Evolutionary conservation across 2,888 invertebrate species (phyloP).

Genomic region (Yponomeuta cagnagella): DNA sequence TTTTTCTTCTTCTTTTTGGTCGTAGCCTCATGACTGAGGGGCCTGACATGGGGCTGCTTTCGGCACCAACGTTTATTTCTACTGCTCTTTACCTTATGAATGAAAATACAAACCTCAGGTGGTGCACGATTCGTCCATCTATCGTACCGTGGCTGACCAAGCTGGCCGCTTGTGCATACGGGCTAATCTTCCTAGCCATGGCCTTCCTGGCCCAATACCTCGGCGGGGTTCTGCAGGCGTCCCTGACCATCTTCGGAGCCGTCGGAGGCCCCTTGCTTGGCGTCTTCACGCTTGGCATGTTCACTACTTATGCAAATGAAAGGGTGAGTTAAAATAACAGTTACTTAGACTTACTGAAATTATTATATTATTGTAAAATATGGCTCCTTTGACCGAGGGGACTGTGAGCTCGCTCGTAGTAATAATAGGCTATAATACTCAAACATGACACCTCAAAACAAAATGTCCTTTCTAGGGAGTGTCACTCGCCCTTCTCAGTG

Average conservation of each 20-base stretch:
- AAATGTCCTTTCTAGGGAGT: slow-evolving; percentile 75
- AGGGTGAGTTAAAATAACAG: slow-evolving; percentile 54
- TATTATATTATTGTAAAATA: no score
- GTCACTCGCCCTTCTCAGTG: slow-evolving; percentile 77
- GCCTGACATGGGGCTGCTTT: no score
- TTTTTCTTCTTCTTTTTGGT: no score
- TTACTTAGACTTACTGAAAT: no score
- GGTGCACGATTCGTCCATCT: slow-evolving; percentile 43
- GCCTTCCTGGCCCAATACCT: slow-evolving; percentile 89
- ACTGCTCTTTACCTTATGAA: no score
- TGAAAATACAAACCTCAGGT: slow-evolving; percentile 32
- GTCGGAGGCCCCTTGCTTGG: slow-evolving; percentile 92
- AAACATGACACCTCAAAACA: neutral
- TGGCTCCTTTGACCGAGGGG: no score
- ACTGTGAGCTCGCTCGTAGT: no score
- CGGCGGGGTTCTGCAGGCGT: slow-evolving; percentile 91
- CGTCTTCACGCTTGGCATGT: slow-evolving; percentile 91
- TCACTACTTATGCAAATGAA: slow-evolving; percentile 83
- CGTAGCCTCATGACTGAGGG: no score
- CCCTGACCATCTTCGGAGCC: slow-evolving; percentile 90
- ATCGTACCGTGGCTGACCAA: slow-evolving; percentile 76
- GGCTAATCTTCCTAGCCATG: slow-evolving; percentile 84
- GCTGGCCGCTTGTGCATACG: slow-evolving; percentile 82
- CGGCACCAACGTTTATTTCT: no score
- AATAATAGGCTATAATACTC: no score